Conservation (phyloP, 2,888 invertebrate species). For the Phortica magna region DNA sequence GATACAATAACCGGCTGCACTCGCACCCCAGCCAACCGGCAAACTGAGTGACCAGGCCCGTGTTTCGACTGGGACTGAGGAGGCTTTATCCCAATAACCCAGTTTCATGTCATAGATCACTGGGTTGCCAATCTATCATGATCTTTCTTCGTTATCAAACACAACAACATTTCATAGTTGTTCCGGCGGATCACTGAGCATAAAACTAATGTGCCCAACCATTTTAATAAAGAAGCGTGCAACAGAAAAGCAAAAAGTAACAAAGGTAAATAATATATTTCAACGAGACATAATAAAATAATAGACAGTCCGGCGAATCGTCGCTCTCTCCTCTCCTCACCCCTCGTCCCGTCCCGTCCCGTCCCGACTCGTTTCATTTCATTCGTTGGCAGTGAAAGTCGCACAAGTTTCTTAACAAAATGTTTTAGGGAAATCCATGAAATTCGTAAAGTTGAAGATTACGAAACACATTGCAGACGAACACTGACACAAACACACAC, state of each 20-base stretch:
- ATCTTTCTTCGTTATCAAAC: too few relatives aligned
- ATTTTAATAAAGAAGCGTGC: not conserved
- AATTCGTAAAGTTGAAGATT: constrained; percentile 66
- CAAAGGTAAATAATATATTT: constrained; percentile 19
- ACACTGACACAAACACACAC: constrained; percentile 36
- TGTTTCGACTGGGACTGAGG: too few relatives aligned
- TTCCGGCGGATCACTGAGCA: too few relatives aligned
- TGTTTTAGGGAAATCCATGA: constrained; percentile 73
- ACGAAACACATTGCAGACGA: constrained; percentile 57
- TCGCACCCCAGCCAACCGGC: too few relatives aligned
- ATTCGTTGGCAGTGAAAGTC: constrained; percentile 54
- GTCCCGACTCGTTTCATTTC: not conserved
- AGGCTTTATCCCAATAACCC: too few relatives aligned
- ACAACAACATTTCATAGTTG: too few relatives aligned
- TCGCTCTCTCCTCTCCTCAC: not conserved
- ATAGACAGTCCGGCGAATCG: constrained; percentile 41
- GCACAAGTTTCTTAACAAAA: constrained; percentile 62
- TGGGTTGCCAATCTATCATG: too few relatives aligned
- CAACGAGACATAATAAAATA: constrained; percentile 48
- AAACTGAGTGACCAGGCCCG: too few relatives aligned
- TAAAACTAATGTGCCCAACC: not conserved
- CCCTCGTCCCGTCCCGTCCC: too few relatives aligned
- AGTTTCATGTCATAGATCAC: too few relatives aligned
- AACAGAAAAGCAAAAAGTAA: constrained; percentile 26
- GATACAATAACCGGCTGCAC: too few relatives aligned